Conservation (phyloP, 2,113 vertebrate genomes). For the Lonchura striata region DNA sequence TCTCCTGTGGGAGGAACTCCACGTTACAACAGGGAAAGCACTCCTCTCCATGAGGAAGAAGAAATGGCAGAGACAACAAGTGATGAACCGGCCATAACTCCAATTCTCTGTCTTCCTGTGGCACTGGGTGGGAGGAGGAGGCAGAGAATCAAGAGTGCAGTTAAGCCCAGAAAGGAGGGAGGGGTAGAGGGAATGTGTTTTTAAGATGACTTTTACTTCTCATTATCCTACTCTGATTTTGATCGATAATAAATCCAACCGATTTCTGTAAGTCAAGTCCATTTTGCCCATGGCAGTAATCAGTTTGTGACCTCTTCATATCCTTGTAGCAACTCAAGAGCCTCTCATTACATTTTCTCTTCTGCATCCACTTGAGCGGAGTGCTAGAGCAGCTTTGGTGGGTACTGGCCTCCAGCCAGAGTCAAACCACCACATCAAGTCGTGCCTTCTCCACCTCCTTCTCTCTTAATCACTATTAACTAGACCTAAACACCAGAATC, state of each 20-base stretch:
- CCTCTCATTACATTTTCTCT: background rate
- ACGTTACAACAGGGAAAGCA: accelerated
- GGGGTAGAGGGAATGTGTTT: background rate
- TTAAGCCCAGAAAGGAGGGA: background rate
- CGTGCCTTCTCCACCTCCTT: background rate
- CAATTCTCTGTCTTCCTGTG: background rate
- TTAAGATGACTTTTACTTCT: background rate
- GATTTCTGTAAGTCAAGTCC: background rate
- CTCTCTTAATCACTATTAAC: background rate
- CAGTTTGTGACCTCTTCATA: background rate
- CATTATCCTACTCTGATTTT: background rate
- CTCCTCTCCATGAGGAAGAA: background rate
- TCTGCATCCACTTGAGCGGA: accelerated
- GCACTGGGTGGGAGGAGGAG: accelerated
- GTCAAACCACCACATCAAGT: background rate
- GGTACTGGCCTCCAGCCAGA: background rate
- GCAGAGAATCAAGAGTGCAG: background rate
- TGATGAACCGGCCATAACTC: background rate
- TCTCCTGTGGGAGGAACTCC: background rate
- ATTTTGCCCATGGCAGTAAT: background rate
- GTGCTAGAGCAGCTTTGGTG: background rate
- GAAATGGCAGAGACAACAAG: background rate
- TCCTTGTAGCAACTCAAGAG: background rate
- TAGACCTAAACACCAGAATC: background rate
- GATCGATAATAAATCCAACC: background rate